Evolutionary conservation across 2,888 invertebrate species (phyloP).

Genomic region (Eupeodes luniger): DNA sequence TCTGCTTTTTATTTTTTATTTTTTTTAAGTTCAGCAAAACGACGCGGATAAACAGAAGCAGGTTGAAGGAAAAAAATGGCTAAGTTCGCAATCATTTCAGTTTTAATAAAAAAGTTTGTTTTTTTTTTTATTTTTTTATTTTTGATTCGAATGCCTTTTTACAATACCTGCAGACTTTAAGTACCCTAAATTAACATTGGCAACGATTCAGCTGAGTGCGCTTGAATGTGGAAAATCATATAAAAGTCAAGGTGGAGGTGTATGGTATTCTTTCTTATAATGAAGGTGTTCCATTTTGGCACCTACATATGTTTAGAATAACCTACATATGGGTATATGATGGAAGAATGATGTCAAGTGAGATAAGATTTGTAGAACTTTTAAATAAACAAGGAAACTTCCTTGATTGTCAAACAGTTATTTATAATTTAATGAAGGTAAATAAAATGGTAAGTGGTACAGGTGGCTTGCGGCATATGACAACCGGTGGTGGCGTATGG

Average conservation of each 20-base stretch:
- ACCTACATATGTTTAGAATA: not conserved
- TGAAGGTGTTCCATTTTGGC: not conserved
- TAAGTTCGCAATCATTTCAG: not conserved
- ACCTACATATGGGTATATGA: too few relatives aligned
- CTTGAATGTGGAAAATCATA: not conserved
- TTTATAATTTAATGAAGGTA: too few relatives aligned
- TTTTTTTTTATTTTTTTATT: not conserved
- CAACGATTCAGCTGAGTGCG: not conserved
- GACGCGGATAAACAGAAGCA: conserved; percentile 25
- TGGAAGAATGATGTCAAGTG: not conserved
- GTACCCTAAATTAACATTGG: conserved; percentile 13
- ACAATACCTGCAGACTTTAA: conserved; percentile 15
- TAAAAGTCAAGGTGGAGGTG: conserved; percentile 3
- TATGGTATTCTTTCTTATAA: not conserved
- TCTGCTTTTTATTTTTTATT: not conserved
- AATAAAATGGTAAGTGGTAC: too few relatives aligned
- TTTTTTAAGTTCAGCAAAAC: not conserved
- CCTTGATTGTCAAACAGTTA: too few relatives aligned
- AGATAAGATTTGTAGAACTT: not conserved
- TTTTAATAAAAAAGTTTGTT: conserved; percentile 9
- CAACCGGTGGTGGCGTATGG: too few relatives aligned
- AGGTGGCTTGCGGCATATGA: too few relatives aligned
- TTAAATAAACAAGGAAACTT: too few relatives aligned
- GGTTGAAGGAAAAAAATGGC: not conserved
- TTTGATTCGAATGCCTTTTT: not conserved